Conservation (phyloP, 2,888 invertebrate species). For the Drosophila subquinaria region DNA sequence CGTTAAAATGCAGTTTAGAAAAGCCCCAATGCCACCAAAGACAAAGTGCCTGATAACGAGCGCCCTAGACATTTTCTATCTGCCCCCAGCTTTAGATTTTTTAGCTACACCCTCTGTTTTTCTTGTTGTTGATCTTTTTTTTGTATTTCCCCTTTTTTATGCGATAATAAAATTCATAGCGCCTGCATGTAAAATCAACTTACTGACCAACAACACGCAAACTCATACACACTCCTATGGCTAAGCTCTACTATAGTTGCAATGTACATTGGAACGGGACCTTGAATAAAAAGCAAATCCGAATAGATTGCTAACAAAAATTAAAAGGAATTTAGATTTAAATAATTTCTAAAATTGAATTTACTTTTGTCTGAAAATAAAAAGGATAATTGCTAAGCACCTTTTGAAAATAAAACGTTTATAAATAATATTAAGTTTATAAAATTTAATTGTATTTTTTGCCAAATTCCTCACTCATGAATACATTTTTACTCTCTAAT, state of each 20-base stretch:
- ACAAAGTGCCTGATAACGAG: conserved; percentile 70
- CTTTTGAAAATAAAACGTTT: too few species aligned
- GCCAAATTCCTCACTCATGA: not conserved
- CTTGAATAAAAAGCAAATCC: not conserved
- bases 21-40: conserved; percentile 60
- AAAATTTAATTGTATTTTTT: not conserved
- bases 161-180: conserved; percentile 70
- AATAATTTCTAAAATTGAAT: too few species aligned
- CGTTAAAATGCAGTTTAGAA: conserved; percentile 75
- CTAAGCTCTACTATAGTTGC: conserved; percentile 27
- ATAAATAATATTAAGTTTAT: not conserved
- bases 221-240: conserved; percentile 17
- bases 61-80: conserved; percentile 42
- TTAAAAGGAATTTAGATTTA: not conserved
- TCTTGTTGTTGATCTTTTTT: conserved; percentile 11
- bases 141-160: conserved; percentile 54
- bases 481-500: not conserved
- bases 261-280: conserved; percentile 38
- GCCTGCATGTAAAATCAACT: conserved; percentile 60
- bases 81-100: conserved; percentile 25
- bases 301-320: not conserved
- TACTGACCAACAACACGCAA: conserved; percentile 48
- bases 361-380: too few species aligned
- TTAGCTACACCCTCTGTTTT: conserved; percentile 10
- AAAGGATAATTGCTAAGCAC: too few species aligned